phyloP scores from a whole-genome alignment of 2,113 vertebrate genomes.

The Catharus minimus region DNA sequence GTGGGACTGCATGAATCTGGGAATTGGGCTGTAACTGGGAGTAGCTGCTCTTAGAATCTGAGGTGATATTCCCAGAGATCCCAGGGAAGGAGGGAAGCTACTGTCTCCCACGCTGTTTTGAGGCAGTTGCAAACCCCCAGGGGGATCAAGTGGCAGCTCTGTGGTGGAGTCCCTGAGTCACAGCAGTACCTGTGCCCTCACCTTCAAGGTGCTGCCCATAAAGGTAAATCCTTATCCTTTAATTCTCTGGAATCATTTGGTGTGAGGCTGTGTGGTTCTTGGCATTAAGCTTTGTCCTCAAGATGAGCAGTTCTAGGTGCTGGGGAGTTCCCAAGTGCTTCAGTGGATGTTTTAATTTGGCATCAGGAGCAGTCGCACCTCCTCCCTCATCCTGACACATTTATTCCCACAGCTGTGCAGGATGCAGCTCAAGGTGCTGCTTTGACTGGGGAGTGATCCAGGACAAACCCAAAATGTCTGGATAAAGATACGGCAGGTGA shows the following conservation, averaged over 20 bases:
- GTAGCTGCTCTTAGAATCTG: not conserved
- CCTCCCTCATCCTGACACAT: not conserved
- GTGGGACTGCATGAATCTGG: not conserved
- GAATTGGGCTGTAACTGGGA: not conserved
- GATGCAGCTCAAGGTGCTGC: not conserved
- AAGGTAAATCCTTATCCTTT: conserved; percentile 39
- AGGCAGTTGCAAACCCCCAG: not conserved
- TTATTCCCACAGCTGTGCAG: not conserved
- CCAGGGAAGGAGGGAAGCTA: not conserved
- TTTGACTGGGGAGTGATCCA: not conserved
- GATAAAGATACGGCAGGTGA: not conserved
- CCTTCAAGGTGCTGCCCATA: not conserved
- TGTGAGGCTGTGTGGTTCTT: not conserved
- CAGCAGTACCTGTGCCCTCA: not conserved
- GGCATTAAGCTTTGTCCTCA: not conserved
- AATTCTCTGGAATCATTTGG: not conserved
- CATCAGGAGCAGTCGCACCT: not conserved
- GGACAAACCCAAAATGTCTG: not conserved
- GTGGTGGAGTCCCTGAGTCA: not conserved
- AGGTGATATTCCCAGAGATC: not conserved
- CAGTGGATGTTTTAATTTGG: not conserved
- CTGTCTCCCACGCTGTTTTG: rapidly evolving
- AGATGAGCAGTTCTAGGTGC: not conserved
- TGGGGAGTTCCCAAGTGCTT: not conserved
- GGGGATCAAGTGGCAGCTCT: not conserved